Evolutionary conservation across 2,888 invertebrate species (phyloP).

Genomic region (Aleiodes leptofemur): DNA sequence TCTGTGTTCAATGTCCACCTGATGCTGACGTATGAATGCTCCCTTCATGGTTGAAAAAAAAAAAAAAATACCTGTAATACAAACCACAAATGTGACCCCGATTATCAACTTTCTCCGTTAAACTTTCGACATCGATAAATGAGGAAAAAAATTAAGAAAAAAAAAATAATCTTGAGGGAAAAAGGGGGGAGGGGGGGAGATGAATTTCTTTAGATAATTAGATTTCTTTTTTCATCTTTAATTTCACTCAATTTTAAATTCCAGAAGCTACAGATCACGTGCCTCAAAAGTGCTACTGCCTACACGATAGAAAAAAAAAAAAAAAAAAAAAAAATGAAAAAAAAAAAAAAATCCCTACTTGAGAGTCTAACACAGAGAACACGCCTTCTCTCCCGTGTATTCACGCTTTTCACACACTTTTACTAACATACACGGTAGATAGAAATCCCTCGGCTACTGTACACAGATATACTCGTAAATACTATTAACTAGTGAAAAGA

Average conservation of each 20-base stretch:
- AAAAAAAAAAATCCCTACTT: not conserved
- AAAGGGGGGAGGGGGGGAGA: too few relatives aligned
- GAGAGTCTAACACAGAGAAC: slow-evolving; percentile 4
- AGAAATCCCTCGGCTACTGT: slow-evolving; percentile 32
- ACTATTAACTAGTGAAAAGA: slow-evolving; percentile 7
- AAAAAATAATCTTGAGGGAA: not conserved
- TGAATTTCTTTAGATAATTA: slow-evolving; percentile 7
- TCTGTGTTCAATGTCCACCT: not conserved
- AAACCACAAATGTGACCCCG: slow-evolving; percentile 23
- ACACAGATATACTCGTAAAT: slow-evolving; percentile 19
- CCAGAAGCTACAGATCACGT: slow-evolving; percentile 37
- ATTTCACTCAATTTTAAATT: slow-evolving; percentile 3
- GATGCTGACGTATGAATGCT: slow-evolving; percentile 11
- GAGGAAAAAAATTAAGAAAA: not conserved
- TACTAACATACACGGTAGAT: slow-evolving; percentile 15
- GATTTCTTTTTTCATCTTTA: slow-evolving; percentile 34
- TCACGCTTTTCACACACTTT: slow-evolving; percentile 31
- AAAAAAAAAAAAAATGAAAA: not conserved
- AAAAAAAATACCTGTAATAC: slow-evolving; percentile 6
- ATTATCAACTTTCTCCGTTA: slow-evolving; percentile 29
- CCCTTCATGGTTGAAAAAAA: not conserved
- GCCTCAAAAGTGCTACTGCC: slow-evolving; percentile 24
- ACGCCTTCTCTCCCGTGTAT: slow-evolving; percentile 29
- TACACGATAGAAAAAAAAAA: slow-evolving; percentile 19
- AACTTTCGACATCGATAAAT: not conserved